Base-by-base conservation (phyloP, 2,113 vertebrate genomes). In the Mobula hypostoma region DNA sequence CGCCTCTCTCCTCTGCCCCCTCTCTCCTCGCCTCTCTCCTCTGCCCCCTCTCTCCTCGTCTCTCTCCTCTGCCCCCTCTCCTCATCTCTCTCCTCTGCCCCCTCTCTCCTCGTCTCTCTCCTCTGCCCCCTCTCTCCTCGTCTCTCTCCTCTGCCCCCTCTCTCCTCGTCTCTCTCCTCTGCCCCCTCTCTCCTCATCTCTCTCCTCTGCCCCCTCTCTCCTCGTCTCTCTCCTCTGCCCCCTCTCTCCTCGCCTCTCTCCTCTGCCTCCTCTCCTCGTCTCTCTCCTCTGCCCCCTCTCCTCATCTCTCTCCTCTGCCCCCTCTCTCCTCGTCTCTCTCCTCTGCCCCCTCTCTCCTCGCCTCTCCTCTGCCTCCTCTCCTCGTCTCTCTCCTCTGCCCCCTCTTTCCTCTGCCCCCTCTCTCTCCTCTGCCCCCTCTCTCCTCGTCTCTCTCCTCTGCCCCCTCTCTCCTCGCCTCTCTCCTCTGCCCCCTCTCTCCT, bases 321-420 rank as follows among this genome's bases (percentile, higher is more conserved):
- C 82, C 6, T n/a, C 19, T 56, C 12, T 1, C 36, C 19, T 19
- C 14, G 2, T 48, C 40, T 56, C 80, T 66, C 0, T 14, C 14
- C 63, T n/a, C n/a, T n/a, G n/a, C 14, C 63, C 94, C 85, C 94
- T 94, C 94, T 94, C 14, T 40, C 15, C 3, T 0, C n/a, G n/a
- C 3, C 5, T 11, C 72, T 40, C 48, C 68, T n/a, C 77, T 11
- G 32, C 29, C 32, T 24, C 63, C n/a, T 27, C n/a, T 21, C 7
- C 48, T 48, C 76, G 79, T 94, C 80, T 87, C 21, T 94, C 76
- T 85, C 21, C 80, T 63, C 94, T 76, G 80, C 94, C 70, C 68
- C 56, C 11, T 94, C 92, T 94, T 91, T 94, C 94, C 79, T 94
- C 94, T n/a, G 11, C 94, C 91, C n/a, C n/a, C n/a, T n/a, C n/a